Evolutionary conservation across 2,113 vertebrate species (phyloP).

Genomic region (Entomyzon cyanotis): DNA sequence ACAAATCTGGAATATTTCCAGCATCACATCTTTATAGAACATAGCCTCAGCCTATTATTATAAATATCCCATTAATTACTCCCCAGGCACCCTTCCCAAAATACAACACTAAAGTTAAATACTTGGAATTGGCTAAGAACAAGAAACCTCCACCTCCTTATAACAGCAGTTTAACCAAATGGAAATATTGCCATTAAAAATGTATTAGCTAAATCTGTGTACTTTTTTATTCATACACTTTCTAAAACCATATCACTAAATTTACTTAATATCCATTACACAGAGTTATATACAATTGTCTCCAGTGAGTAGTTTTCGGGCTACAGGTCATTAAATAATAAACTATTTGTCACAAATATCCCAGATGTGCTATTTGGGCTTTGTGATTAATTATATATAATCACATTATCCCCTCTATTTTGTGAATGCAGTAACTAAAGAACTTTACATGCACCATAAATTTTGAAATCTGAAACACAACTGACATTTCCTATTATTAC

Average conservation of each 20-base stretch:
- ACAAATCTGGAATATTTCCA: not conserved
- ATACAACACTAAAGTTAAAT: not conserved
- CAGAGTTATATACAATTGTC: not conserved
- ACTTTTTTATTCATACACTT: not conserved
- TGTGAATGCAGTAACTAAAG: not conserved
- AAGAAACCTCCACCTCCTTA: not conserved
- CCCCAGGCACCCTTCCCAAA: not conserved
- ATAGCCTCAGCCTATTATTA: not conserved
- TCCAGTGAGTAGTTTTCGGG: not conserved
- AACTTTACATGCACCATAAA: not conserved
- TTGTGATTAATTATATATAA: constrained; percentile 32
- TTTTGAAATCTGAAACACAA: not conserved
- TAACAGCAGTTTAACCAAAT: not conserved
- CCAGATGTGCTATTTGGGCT: not conserved
- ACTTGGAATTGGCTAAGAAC: not conserved
- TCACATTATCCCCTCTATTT: not conserved
- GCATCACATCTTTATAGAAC: not conserved
- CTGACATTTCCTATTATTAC: not conserved
- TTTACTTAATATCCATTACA: not conserved
- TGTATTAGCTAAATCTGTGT: not conserved
- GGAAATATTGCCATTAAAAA: not conserved
- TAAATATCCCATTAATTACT: not conserved
- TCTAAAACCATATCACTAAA: not conserved
- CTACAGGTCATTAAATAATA: constrained; percentile 25
- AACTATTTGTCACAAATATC: constrained; percentile 10